Evolutionary conservation across 2,888 invertebrate species (phyloP).

Genomic region (Ophion costatus): DNA sequence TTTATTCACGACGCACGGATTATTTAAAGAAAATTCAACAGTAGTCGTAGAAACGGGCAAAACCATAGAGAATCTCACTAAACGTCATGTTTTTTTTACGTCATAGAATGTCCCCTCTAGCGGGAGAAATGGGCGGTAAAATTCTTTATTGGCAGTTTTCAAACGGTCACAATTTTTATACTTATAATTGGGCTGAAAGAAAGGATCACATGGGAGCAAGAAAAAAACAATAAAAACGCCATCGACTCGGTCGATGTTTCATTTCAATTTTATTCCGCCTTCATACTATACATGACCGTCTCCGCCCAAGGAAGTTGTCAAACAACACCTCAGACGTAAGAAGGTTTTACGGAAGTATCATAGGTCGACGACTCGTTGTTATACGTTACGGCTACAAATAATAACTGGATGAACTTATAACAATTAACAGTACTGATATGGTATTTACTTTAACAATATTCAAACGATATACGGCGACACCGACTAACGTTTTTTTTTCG

Average conservation of each 20-base stretch:
- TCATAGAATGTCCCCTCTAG: no score
- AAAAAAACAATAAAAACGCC: background rate
- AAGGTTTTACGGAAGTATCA: slow-evolving; percentile 35
- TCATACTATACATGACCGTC: slow-evolving; percentile 25
- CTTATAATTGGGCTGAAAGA: background rate
- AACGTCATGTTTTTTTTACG: no score
- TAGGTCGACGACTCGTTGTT: slow-evolving; percentile 48
- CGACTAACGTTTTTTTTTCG: slow-evolving; percentile 12
- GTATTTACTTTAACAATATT: slow-evolving; percentile 77
- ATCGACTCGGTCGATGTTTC: slow-evolving; percentile 3
- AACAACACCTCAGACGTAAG: slow-evolving; percentile 40
- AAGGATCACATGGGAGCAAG: background rate
- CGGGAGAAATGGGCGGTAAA: no score
- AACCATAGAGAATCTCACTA: no score
- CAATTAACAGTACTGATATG: slow-evolving; percentile 79
- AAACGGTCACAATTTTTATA: background rate
- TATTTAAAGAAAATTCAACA: no score
- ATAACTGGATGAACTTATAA: slow-evolving; percentile 77
- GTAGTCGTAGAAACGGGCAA: no score
- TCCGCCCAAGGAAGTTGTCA: slow-evolving; percentile 14
- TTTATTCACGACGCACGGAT: no score
- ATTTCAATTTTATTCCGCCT: slow-evolving; percentile 46
- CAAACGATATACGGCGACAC: slow-evolving; percentile 73
- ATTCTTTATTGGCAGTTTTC: background rate
- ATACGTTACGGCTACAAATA: slow-evolving; percentile 69